phyloP scores from a whole-genome alignment of 2,888 invertebrate species.

The Amiota communis region DNA sequence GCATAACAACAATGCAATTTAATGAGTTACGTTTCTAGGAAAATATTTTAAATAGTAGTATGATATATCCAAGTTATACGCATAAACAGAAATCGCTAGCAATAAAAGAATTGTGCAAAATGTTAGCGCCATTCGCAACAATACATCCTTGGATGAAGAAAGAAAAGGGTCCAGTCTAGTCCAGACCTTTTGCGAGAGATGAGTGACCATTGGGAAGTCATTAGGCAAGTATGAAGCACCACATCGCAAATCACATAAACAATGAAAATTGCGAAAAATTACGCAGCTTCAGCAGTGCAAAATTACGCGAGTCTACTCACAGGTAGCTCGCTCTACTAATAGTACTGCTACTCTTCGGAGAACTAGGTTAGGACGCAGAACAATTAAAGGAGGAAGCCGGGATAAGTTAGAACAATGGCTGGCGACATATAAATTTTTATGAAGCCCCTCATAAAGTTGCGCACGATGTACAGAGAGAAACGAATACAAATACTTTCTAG shows the following conservation, averaged over 20 bases:
- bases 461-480: not conserved
- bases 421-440: slow-evolving; percentile 23
- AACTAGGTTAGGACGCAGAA: no score
- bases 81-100: slow-evolving; percentile 10
- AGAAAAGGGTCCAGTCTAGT: no score
- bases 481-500: no score
- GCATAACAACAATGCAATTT: slow-evolving; percentile 19
- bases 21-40: slow-evolving; percentile 18
- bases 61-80: not conserved
- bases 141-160: no score
- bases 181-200: not conserved
- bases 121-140: slow-evolving; percentile 11
- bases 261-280: slow-evolving; percentile 12
- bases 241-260: not conserved
- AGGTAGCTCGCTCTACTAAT: not conserved
- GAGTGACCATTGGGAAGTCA: not conserved
- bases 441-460: slow-evolving; percentile 21
- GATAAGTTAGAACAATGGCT: no score
- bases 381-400: no score
- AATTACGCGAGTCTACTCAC: slow-evolving; percentile 1
- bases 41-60: not conserved
- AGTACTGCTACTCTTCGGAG: no score
- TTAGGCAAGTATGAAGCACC: not conserved
- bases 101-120: slow-evolving; percentile 27
- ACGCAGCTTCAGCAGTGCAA: not conserved